Evolutionary conservation across 2,888 invertebrate species (phyloP).

Genomic region (Drosophila pseudotakahashii): DNA sequence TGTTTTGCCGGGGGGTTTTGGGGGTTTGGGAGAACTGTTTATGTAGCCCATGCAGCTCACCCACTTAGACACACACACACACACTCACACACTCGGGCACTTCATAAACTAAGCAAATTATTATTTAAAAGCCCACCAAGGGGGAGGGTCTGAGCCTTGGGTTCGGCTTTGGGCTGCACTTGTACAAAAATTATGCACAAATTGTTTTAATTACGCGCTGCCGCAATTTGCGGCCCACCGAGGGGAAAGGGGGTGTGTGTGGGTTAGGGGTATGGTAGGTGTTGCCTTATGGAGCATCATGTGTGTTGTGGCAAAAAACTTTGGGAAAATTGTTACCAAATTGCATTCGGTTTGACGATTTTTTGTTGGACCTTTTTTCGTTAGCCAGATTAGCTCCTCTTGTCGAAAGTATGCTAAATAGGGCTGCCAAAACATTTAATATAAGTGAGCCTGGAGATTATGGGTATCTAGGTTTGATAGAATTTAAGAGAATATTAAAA

Average conservation of each 20-base stretch:
- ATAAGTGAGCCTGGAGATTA: background rate
- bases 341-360: conserved; percentile 62
- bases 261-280: background rate
- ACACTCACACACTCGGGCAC: conserved; percentile 43
- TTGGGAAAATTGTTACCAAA: conserved; percentile 78
- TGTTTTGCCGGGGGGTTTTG: background rate
- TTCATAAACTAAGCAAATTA: conserved; percentile 79
- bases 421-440: conserved; percentile 29
- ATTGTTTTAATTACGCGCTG: conserved; percentile 80
- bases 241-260: background rate
- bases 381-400: conserved; percentile 43
- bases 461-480: background rate
- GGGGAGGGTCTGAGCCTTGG: conserved; percentile 23
- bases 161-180: conserved; percentile 58
- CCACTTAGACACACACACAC: conserved; percentile 30
- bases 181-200: conserved; percentile 74
- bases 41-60: conserved; percentile 64
- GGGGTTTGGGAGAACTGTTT: conserved; percentile 58
- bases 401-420: conserved; percentile 36
- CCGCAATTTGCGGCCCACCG: conserved; percentile 70
- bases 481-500: background rate
- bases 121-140: conserved; percentile 74
- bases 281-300: conserved; percentile 10
- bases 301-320: conserved; percentile 53
- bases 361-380: background rate